Evolutionary conservation across 2,888 invertebrate species (phyloP).

Genomic region (Cylloceria caligata): DNA sequence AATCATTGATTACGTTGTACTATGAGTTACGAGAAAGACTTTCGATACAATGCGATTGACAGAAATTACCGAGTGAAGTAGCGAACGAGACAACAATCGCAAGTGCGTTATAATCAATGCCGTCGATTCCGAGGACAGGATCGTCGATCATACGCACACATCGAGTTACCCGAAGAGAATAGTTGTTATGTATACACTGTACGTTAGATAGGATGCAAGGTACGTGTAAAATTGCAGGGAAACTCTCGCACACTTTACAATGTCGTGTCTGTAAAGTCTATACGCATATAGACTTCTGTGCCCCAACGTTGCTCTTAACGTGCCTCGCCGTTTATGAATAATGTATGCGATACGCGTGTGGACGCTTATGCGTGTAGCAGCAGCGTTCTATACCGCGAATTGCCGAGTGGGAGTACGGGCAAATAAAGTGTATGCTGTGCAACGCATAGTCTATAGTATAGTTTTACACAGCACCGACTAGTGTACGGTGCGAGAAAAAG

Average conservation of each 20-base stretch:
- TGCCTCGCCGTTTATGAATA: conserved; percentile 65
- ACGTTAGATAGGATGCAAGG: conserved; percentile 16
- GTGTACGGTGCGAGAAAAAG: conserved; percentile 58
- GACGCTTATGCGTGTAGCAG: conserved; percentile 52
- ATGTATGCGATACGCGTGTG: conserved; percentile 64
- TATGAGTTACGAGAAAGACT: no score
- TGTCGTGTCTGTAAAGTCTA: conserved; percentile 44
- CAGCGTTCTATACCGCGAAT: conserved; percentile 52
- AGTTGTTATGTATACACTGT: conserved; percentile 8
- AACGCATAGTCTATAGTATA: neutral
- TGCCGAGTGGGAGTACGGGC: conserved; percentile 39
- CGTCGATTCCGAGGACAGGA: conserved; percentile 18
- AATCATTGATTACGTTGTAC: no score
- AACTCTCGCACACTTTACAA: conserved; percentile 54
- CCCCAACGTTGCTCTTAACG: conserved; percentile 38
- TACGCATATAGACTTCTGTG: conserved; percentile 18
- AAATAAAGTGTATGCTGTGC: conserved; percentile 54
- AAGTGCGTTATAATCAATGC: neutral
- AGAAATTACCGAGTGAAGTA: neutral
- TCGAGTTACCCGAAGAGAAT: neutral
- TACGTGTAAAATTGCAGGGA: conserved; percentile 62
- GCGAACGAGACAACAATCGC: conserved; percentile 18
- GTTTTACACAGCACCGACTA: conserved; percentile 4
- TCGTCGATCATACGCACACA: neutral
- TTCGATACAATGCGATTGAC: neutral